Evolutionary conservation across 1,140 invertebrate species (phyloP), one percentile per base, ranked within the genome.

Genomic region (Drosophila subobscura): DNA sequence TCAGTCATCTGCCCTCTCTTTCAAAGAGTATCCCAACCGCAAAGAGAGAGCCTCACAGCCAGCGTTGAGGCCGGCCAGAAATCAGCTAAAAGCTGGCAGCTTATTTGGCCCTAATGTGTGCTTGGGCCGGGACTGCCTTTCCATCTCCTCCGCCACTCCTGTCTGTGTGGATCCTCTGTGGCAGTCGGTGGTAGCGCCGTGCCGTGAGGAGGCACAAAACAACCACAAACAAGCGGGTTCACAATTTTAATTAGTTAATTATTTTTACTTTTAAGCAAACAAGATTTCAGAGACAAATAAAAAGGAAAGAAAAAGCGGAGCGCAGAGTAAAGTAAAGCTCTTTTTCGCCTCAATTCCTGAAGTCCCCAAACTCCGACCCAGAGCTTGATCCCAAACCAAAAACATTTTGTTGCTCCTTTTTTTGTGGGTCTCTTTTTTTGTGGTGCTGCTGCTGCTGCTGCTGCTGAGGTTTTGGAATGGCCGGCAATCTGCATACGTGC

Each of bases 231-330:
- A 79, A 72, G 81, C 74, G 71, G 78, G 78, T 72, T 84, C 79
- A 84, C 79, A 89, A 89, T 89, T 88, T 88, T 89, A 89, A 89
- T 89, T 89, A 88, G 84, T 89, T 89, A 89, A 89, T 89, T 89
- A 89, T 89, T 89, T 89, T 88, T 88, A 88, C 83, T 88, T 89
- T 89, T 89, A 89, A 79, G 75, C 84, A 84, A 89, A 89, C 84
- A 89, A 89, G 84, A 89, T 89, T 89, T 68, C 76, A 88, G 77
- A 88, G 83, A 88, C 83, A 88, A 88, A 88, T 74, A 83, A 75
- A 81, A 74, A 84, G 66, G 40, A 72, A 47, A 54, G 23, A 56
- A 45, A 25, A 56, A 53, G 3, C 51, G 46, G 22, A 40, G 42
- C 42, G 53, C 45, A 52, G 63, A 47, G 50, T 33, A 50, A 52